These are phyloP conservation scores for Manis javanica DNA, from an alignment of 2,797 vertebrate species.

Conservation along the genomic window DNA sequence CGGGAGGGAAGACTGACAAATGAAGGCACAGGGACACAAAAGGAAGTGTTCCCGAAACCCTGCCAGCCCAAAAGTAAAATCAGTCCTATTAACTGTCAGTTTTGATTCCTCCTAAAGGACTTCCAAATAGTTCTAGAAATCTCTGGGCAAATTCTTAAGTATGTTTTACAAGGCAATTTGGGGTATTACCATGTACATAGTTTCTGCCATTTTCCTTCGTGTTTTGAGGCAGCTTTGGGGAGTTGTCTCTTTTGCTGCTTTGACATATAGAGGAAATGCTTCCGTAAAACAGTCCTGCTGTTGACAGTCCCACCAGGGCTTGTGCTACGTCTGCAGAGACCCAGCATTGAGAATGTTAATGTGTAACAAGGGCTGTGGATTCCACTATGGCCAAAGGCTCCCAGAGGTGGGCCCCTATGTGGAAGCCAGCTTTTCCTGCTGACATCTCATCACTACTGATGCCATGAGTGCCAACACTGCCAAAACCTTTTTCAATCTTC, in stretches of 20 bases:
- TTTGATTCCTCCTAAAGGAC: not conserved
- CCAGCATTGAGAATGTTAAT: not conserved
- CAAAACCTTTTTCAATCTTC: not conserved
- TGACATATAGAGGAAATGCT: not conserved
- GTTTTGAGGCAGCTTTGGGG: not conserved
- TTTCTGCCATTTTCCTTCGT: not conserved
- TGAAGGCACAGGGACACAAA: not conserved
- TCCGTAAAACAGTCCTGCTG: not conserved
- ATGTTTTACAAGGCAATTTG: not conserved
- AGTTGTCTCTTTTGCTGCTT: not conserved
- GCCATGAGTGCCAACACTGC: not conserved
- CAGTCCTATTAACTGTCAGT: not conserved
- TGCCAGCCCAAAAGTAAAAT: not conserved
- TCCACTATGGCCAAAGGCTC: not conserved
- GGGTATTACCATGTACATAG: not conserved
- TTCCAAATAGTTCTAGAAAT: constrained; percentile 38
- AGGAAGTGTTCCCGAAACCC: not conserved
- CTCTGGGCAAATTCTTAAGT: not conserved
- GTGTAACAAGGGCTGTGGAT: not conserved
- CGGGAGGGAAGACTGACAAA: not conserved
- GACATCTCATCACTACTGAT: not conserved
- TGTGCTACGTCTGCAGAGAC: not conserved
- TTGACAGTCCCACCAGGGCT: not conserved
- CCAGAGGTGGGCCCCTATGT: not conserved
- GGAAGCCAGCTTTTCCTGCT: not conserved